Evolutionary conservation across 2,888 invertebrate genomes (phyloP), one percentile per base, ranked within the genome.

Genomic region (Agelastica alni): DNA sequence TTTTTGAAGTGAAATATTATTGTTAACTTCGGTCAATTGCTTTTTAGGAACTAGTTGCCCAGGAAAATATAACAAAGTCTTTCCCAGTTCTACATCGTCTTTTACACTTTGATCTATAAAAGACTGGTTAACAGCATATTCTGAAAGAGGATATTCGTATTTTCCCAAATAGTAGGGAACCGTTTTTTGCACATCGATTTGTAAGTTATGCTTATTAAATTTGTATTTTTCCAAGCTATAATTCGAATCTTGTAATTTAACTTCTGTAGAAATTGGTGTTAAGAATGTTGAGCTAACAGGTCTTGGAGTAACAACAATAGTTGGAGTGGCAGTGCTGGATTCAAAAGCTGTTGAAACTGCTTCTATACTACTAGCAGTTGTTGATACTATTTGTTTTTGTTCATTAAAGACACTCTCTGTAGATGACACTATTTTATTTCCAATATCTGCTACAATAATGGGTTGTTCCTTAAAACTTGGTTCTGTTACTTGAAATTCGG

Each of bases 101-200:
- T 58, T 54, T 22, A 79, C 78, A 59, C 65, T 68, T 54, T 67
- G 34, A 9, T 44, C 58, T 5, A 36, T 43, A 2, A 34, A 18
- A 18, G 22, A 30, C 42, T 66, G 66, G 77, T 69, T 74, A 58
- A 30, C 41, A 31, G 76, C 74, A 59, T 75, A 70, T 46, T 74
- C 74, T 10, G 75, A 73, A 59, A 77, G 74, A 3, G 77, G 74
- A 22, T 77, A 78, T 61, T 78, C 78, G 10, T 80, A 73, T 65
- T 76, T 76, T 1, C 76, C 76, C 22, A 76, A 65, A 62, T 81
- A 82, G 52, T 81, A 72, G 0, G 84, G 84, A 12, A 86, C 75
- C 0, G 86, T 86, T 70, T 85, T 79, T 65, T 87, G 86, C 2
- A 88, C 74, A 75, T 87, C 85, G 1, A 87, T 85, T 26, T 79